Base-by-base conservation (phyloP, 1,140 invertebrate species). In the Drosophila lacteicornis region DNA sequence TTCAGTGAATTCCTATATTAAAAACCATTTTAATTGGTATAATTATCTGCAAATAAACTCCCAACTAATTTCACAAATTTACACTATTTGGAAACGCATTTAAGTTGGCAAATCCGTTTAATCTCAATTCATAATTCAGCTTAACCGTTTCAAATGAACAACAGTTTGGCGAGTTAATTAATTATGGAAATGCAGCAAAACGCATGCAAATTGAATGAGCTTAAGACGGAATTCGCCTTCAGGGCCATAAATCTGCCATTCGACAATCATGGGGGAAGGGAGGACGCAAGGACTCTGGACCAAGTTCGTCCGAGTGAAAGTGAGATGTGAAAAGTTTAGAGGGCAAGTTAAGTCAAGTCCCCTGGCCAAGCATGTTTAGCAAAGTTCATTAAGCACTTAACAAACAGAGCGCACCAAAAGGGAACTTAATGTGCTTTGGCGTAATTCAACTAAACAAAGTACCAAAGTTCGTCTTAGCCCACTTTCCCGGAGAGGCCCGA, bases 381-480 rank as follows among this genome's bases (percentile, higher is more conserved):
- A 79, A 78, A 79, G 75, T 79, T 79, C 75, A 79, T 79, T 79
- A 79, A 79, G 76, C 76, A 79, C 66, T 79, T 63, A 79, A 58
- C 75, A 79, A 79, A 71, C 66, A 78, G 75, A 78, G 75, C 75
- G 74, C 30, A 73, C 69, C 45, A 33, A 47, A 55, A 65, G 50
- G 65, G 49, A 69, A 55, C 75, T 55, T 78, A 78, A 78, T 78
- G 56, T 61, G 75, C 75, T 68, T 69, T 78, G 49, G 45, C 63
- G 75, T 78, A 78, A 78, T 78, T 78, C 75, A 78, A 78, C 75
- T 78, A 78, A 78, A 78, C 63, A 78, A 78, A 73, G 75, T 75
- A 78, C 66, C 56, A 78, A 78, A 78, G 74, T 78, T 78, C 75
- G 78, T 71, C 66, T 62, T 78, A 70, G 56, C 56, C 65, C 63